Conservation (phyloP, 2,797 vertebrate species). For the Oreochromis mossambicus region DNA sequence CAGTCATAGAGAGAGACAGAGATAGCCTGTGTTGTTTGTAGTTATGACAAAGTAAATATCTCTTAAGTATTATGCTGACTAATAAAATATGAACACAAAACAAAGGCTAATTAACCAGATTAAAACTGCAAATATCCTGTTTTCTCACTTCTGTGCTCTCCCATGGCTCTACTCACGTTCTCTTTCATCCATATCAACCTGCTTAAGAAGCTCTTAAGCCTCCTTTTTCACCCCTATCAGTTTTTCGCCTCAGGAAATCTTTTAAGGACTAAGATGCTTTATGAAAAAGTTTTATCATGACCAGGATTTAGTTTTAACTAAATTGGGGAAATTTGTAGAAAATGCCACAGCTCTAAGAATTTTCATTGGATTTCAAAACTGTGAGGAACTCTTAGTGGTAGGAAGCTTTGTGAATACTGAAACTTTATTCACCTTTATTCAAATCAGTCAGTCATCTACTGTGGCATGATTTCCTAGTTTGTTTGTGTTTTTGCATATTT, state of each 20-base stretch:
- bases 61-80: not conserved
- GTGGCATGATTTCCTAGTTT: not conserved
- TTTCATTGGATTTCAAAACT: not conserved
- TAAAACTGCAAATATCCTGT: not conserved
- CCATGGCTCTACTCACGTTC: not conserved
- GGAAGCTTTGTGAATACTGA: not conserved
- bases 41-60: not conserved
- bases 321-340: not conserved
- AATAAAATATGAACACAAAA: not conserved
- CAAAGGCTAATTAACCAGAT: not conserved
- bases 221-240: not conserved
- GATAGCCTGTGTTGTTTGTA: not conserved
- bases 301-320: not conserved
- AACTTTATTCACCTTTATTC: not conserved
- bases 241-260: not conserved
- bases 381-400: not conserved
- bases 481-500: not conserved
- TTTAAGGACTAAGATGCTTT: not conserved
- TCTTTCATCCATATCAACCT: not conserved
- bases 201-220: not conserved
- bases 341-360: not conserved
- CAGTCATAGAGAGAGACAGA: not conserved
- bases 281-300: not conserved
- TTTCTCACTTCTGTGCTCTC: not conserved
- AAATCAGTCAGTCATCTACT: not conserved